A percentile compares a stretch with the other conserved stretches of the same genome.
These are phyloP conservation scores for Microcaecilia unicolor DNA, from an alignment of 2,797 vertebrate genomes.

Conservation along the genomic window DNA sequence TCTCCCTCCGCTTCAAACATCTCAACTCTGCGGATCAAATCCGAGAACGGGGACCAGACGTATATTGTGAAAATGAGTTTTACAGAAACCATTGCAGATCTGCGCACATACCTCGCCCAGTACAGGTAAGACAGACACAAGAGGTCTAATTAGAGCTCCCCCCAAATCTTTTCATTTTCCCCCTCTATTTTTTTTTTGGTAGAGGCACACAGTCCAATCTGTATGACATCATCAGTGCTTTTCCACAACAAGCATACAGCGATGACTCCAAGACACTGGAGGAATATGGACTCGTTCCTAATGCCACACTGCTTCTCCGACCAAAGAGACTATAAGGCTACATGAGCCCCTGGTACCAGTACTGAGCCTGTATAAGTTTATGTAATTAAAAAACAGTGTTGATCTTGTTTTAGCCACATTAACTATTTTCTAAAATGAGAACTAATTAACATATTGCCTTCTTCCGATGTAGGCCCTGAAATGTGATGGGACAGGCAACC, in stretches of 20 bases:
- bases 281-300: constrained; percentile 63
- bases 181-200: constrained; percentile 26
- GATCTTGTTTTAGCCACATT: no score
- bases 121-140: constrained; percentile 57
- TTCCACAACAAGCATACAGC: constrained; percentile 55
- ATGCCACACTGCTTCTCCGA: constrained; percentile 55
- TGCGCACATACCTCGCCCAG: constrained; percentile 59
- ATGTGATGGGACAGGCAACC: no score
- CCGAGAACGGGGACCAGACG: constrained; percentile 65
- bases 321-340: background rate
- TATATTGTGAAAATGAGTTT: constrained; percentile 66
- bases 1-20: background rate
- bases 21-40: constrained; percentile 66
- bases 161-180: background rate
- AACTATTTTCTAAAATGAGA: no score
- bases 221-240: constrained; percentile 77
- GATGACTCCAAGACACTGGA: constrained; percentile 58
- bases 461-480: no score
- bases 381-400: no score
- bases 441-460: no score
- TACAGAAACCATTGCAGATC: constrained; percentile 69
- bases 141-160: background rate
- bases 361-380: no score
- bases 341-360: no score
- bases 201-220: constrained; percentile 39